Base-by-base conservation (phyloP, 2,888 invertebrate species). In the Ceraclea dissimilis region DNA sequence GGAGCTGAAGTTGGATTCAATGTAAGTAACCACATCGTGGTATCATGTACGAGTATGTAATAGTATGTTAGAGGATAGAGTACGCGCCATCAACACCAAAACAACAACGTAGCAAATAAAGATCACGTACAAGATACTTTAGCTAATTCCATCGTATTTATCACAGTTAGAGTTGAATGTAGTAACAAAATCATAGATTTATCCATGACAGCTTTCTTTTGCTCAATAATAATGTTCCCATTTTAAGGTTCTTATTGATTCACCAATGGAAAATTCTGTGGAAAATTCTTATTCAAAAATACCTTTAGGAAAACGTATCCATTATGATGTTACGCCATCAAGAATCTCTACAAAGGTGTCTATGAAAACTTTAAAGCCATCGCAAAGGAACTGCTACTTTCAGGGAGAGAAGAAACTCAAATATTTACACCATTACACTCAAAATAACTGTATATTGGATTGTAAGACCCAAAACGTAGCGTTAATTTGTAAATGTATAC, bases 401-500 rank as follows among this genome's bases (percentile, higher is more conserved):
- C 75, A 76, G 59, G 70, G 70, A 26, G 77, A 78, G 59, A 69
- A 70, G 52, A 67, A 66, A 19, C 62, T 78, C 20, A 67, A 71
- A 16, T 71, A 71, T 54, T 77, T 71, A 49, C 67, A 71, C 58
- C 76, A 73, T 22, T 81, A 81, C 62, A 79, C 79, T 1, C 78
- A 78, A 56, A 72, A 72, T 26, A 80, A 80, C 58, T 81, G 81
- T 61, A 75, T 79, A 60, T 70, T 76, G 55, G 79, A 81, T 58
- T 69, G 79, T 55, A 67, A 79, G 63, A 72, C 79, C 1, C 70
- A 69, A 48, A 74, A 76, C 60, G 74, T 79, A 0, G 70, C 71
- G 60, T 66, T 68, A 18, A 65, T 67, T 55, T 81, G 81, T 63
- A 65, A 72, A 21, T 81, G 80, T 62, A 71, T 73, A 5, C 67